These are phyloP conservation scores for Notamacropus eugenii DNA, from an alignment of 2,797 vertebrate species.

Conservation along the genomic window DNA sequence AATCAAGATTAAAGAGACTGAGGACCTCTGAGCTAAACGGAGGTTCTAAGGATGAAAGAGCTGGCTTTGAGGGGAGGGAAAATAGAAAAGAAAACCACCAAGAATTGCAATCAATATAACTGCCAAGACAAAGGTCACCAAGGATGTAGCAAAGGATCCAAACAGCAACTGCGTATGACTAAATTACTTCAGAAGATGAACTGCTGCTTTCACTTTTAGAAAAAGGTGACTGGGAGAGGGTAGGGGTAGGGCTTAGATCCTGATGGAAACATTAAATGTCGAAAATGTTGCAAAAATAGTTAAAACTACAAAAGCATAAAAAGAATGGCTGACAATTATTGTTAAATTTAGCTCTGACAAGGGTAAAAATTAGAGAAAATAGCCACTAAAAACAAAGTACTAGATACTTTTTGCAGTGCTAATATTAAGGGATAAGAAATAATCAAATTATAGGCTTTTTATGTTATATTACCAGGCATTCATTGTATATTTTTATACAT, in stretches of 20 bases:
- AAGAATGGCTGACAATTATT: background rate
- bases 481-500: background rate
- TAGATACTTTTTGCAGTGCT: background rate
- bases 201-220: background rate
- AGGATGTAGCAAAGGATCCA: background rate
- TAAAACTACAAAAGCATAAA: background rate
- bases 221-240: background rate
- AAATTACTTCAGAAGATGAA: background rate
- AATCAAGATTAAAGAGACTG: background rate
- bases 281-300: background rate
- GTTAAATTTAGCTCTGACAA: background rate
- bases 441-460: background rate
- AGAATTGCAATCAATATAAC: background rate
- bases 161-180: background rate
- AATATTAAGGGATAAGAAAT: background rate
- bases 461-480: background rate
- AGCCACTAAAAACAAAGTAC: background rate
- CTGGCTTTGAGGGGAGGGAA: background rate
- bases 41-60: background rate
- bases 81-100: background rate
- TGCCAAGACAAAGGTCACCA: background rate
- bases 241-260: background rate
- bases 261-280: background rate
- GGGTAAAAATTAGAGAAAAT: background rate
- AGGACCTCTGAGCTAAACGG: background rate